A percentile compares a stretch with the other conserved stretches of the same genome.
Conservation (phyloP, 1,140 invertebrate genomes). For the Bombus consobrinus region DNA sequence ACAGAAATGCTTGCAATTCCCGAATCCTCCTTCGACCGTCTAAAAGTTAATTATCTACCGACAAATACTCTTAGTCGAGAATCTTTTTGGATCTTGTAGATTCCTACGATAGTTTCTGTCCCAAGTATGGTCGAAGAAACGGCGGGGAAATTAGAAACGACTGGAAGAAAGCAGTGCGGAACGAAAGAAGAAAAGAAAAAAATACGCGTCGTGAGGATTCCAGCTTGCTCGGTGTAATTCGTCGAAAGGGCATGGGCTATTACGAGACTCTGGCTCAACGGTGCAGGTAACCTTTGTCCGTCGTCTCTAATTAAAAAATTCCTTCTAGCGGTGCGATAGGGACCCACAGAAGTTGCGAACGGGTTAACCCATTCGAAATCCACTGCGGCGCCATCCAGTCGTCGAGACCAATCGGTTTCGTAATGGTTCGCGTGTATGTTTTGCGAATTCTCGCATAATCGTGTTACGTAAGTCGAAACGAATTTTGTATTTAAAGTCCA, state of each 20-base stretch:
- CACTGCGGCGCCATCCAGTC: constrained; percentile 19
- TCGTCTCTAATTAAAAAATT: constrained; percentile 49
- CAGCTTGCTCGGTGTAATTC: not conserved
- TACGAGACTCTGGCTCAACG: not conserved
- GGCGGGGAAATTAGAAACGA: not conserved
- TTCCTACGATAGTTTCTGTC: not conserved
- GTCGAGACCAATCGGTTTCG: constrained; percentile 34
- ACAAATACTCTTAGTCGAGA: not conserved
- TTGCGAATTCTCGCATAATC: constrained; percentile 37
- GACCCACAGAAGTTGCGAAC: not conserved
- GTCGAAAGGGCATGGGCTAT: constrained; percentile 6
- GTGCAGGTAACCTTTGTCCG: constrained; percentile 27
- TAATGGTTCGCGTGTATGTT: constrained; percentile 4
- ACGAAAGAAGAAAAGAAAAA: not conserved
- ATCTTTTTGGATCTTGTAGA: not conserved
- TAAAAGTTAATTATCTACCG: not conserved
- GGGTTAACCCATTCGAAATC: constrained; percentile 21
- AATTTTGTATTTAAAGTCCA: constrained; percentile 21
- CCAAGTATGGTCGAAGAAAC: too few relatives aligned
- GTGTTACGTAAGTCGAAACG: constrained; percentile 21
- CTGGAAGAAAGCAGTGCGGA: not conserved
- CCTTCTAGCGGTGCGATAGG: not conserved
- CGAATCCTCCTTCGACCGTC: not conserved
- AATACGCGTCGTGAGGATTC: not conserved
- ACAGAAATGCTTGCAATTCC: not conserved